phyloP scores from a whole-genome alignment of 1,140 invertebrate species.

The Aphaenogaster rudis region DNA sequence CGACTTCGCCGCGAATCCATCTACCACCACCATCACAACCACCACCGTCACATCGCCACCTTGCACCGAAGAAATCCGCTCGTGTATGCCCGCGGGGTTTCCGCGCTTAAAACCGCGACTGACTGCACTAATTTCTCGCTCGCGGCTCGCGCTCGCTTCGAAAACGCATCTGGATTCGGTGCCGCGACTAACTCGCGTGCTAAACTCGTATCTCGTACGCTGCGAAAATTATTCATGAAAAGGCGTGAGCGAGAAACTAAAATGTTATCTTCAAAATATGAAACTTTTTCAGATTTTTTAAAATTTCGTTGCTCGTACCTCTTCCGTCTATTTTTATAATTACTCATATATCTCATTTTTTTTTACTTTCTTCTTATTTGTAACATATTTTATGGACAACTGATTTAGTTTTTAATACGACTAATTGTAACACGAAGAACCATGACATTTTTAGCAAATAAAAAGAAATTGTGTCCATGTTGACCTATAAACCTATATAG shows the following conservation, averaged over 20 bases:
- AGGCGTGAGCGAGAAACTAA: not conserved
- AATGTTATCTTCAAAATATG: not conserved
- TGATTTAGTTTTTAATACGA: not conserved
- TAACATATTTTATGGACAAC: not conserved
- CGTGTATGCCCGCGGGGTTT: conserved; percentile 72
- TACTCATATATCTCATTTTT: not conserved
- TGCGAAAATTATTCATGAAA: not conserved
- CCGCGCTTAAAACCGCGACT: conserved; percentile 72
- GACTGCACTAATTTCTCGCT: conserved; percentile 70
- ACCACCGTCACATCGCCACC: conserved; percentile 71
- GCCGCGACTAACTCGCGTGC: not conserved
- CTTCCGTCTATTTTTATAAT: not conserved
- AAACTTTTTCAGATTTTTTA: not conserved
- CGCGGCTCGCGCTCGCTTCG: conserved; percentile 10
- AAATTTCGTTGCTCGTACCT: no score
- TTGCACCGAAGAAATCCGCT: conserved; percentile 65
- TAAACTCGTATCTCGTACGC: not conserved
- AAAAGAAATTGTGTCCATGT: not conserved
- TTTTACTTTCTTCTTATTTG: not conserved
- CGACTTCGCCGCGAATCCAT: conserved; percentile 84
- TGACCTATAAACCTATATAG: not conserved
- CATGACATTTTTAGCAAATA: not conserved
- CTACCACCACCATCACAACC: conserved; percentile 80
- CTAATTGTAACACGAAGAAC: not conserved
- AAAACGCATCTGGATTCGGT: conserved; percentile 38